A percentile compares a stretch with the other conserved stretches of the same genome.
Evolutionary conservation across 2,113 vertebrate species (phyloP).

Genomic region (Ariopsis seemanni): DNA sequence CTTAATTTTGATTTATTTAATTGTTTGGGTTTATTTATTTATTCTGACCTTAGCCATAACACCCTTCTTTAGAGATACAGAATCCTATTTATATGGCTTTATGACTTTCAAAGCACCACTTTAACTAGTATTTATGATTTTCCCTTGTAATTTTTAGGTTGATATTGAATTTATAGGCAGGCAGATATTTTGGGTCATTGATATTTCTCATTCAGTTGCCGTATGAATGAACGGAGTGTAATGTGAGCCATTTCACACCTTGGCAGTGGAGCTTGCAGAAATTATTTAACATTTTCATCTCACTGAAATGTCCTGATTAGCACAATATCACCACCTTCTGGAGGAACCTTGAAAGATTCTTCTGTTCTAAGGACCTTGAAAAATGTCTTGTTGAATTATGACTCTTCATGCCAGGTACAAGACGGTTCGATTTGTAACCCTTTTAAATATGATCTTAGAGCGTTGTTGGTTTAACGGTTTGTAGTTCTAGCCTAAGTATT

Average conservation of each 20-base stretch:
- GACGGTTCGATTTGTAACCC: neutral
- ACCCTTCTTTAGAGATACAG: neutral
- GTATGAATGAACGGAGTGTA: slow-evolving; percentile 40
- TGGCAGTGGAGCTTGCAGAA: slow-evolving; percentile 37
- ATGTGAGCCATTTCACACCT: slow-evolving; percentile 43
- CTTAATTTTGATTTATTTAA: neutral
- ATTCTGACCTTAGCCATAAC: neutral
- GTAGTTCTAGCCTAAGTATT: neutral
- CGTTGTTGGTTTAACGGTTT: neutral
- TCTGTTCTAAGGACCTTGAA: neutral
- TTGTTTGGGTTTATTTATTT: neutral
- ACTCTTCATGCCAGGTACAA: neutral
- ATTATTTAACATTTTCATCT: neutral
- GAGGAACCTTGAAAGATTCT: slow-evolving; percentile 16
- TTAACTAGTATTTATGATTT: neutral
- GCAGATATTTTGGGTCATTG: neutral
- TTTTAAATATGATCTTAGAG: neutral
- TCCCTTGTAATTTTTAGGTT: neutral
- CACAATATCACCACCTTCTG: slow-evolving; percentile 57
- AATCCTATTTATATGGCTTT: neutral
- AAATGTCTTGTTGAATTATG: neutral
- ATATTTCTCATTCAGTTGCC: slow-evolving; percentile 34
- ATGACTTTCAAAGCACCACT: neutral
- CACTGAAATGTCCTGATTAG: neutral
- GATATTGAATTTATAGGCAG: neutral